Percentiles rank a stretch among this genome's conserved stretches.
Conservation (phyloP, 1,140 invertebrate genomes). For the Paralvinella palmiformis region DNA sequence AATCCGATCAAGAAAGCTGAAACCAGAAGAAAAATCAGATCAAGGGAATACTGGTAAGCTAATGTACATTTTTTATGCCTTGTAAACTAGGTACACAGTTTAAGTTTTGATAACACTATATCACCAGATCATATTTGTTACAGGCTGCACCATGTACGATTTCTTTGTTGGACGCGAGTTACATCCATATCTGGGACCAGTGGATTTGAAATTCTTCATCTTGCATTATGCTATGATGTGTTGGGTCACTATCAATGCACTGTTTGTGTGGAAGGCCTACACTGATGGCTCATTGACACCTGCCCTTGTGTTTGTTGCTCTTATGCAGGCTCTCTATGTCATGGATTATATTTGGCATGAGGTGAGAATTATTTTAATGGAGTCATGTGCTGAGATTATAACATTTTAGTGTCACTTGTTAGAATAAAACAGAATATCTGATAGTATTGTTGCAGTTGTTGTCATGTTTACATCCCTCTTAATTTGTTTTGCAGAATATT, state of each 20-base stretch:
- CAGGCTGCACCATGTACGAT: constrained; percentile 64
- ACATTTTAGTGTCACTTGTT: background rate
- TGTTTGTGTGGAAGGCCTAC: constrained; percentile 48
- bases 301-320: constrained; percentile 51
- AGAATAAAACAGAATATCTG: background rate
- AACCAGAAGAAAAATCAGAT: no score
- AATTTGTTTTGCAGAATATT: background rate
- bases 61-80: no score
- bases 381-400: no score
- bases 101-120: no score
- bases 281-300: constrained; percentile 37
- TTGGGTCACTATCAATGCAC: constrained; percentile 52
- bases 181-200: constrained; percentile 62
- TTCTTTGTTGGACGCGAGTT: constrained; percentile 74
- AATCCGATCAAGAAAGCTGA: no score
- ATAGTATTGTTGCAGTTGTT: background rate
- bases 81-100: no score
- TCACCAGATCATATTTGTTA: no score
- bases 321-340: constrained; percentile 58
- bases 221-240: constrained; percentile 50
- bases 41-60: no score
- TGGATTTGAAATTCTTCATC: constrained; percentile 67
- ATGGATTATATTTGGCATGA: constrained; percentile 60
- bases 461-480: background rate
- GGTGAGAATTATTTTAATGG: no score